phyloP scores from a whole-genome alignment of 37 sponge, comb jelly and placozoan genomes.

The Theonella swinhoei region DNA sequence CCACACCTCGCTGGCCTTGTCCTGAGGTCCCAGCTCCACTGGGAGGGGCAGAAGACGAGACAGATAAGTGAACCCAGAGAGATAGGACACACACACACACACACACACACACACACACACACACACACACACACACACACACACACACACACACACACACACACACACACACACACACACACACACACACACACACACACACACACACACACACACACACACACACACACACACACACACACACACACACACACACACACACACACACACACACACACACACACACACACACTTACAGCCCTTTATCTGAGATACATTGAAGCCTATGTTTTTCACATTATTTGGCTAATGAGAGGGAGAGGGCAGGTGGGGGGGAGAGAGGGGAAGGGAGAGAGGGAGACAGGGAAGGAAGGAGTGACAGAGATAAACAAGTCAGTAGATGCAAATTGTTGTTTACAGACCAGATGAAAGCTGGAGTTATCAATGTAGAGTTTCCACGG shows the following conservation, averaged over 20 bases:
- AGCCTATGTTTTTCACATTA: background rate
- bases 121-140: background rate
- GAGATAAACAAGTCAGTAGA: too few relatives aligned
- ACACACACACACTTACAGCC: conserved; percentile 7
- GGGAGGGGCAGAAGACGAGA: background rate
- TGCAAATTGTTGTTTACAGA: background rate
- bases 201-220: background rate
- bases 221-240: background rate
- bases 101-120: too few relatives aligned
- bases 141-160: background rate
- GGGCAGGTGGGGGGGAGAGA: background rate
- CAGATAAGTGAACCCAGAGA: too few relatives aligned
- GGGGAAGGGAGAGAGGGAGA: too few relatives aligned
- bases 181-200: background rate
- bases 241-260: background rate
- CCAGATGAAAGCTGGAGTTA: conserved; percentile 11
- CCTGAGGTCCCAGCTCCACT: conserved; percentile 53
- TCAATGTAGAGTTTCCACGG: conserved; percentile 49
- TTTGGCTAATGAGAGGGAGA: background rate
- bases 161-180: background rate
- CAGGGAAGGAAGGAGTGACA: too few relatives aligned
- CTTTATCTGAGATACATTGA: conserved; percentile 12
- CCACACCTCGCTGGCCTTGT: conserved; percentile 34
- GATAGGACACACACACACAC: too few relatives aligned
- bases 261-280: background rate